A percentile compares a stretch with the other conserved stretches of the same genome.
Conservation (phyloP, 2,113 vertebrate genomes). For the Cathartes aura region DNA sequence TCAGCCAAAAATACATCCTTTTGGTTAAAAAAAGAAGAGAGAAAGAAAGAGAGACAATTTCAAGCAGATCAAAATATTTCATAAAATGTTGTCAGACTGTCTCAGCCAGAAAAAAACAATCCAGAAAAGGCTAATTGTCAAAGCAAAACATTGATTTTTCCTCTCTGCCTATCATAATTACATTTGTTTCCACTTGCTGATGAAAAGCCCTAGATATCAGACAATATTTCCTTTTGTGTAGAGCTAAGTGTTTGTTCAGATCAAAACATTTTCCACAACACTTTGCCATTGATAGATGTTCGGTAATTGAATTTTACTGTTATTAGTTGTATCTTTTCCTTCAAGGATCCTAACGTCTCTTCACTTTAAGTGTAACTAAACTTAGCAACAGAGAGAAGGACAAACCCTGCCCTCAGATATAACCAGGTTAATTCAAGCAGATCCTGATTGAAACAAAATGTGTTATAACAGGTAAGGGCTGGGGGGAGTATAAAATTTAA, state of each 20-base stretch:
- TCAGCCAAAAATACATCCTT: conserved; percentile 18
- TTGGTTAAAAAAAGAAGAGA: background rate
- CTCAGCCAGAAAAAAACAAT: conserved; percentile 19
- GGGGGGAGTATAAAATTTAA: background rate
- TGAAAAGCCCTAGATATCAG: background rate
- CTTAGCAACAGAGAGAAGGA: background rate
- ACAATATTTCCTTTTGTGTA: background rate
- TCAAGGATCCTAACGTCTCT: background rate
- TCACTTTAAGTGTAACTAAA: background rate
- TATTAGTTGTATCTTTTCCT: background rate
- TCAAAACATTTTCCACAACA: background rate
- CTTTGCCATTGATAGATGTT: background rate
- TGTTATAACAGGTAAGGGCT: background rate
- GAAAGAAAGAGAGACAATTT: background rate
- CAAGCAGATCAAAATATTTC: conserved; percentile 2
- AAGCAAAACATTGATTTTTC: conserved; percentile 28
- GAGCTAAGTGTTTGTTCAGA: background rate
- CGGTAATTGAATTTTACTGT: background rate
- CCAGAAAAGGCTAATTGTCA: conserved; percentile 3
- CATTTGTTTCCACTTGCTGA: conserved; percentile 9
- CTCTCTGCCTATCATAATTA: background rate
- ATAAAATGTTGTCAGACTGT: background rate
- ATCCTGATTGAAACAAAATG: background rate
- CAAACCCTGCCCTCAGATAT: background rate
- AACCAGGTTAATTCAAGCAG: background rate